A percentile compares a stretch with the other conserved stretches of the same genome.
Evolutionary conservation across 2,113 vertebrate species (phyloP).

Genomic region (Chaetodon trifascialis): DNA sequence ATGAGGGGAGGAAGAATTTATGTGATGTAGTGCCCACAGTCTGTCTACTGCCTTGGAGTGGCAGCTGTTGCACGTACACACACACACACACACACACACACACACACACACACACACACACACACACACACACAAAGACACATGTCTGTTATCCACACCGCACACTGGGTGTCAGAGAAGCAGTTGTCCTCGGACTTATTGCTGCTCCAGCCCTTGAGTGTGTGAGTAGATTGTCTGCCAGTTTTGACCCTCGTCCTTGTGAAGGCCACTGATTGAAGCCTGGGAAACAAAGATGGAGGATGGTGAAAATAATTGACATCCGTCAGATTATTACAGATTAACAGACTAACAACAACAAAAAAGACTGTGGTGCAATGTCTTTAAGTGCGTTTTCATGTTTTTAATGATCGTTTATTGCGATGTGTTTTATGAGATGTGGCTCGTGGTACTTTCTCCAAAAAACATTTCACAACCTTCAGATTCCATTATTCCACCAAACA

Average conservation of each 20-base stretch:
- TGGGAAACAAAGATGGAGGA: constrained; percentile 9
- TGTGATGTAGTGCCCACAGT: constrained; percentile 62
- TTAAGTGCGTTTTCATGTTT: constrained; percentile 12
- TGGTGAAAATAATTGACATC: background rate
- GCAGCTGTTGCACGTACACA: constrained; percentile 56
- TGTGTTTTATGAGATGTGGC: constrained; percentile 34
- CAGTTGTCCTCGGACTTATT: constrained; percentile 63
- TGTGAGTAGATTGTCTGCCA: constrained; percentile 11
- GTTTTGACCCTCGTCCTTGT: constrained; percentile 36
- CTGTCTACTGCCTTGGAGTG: constrained; percentile 52
- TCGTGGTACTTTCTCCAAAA: constrained; percentile 2
- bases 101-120: constrained; percentile 27
- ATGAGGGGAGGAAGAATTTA: constrained; percentile 42
- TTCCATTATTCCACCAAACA: constrained; percentile 33
- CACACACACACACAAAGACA: constrained; percentile 28
- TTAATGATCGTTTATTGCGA: constrained; percentile 34
- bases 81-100: constrained; percentile 19
- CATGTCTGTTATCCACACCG: constrained; percentile 27
- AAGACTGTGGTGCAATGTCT: background rate
- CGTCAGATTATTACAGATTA: constrained; percentile 28
- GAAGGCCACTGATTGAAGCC: constrained; percentile 21
- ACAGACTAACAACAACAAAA: background rate
- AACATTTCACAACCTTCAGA: constrained; percentile 26
- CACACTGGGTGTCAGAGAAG: constrained; percentile 55
- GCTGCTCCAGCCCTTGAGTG: constrained; percentile 25